Base-by-base conservation (phyloP, 1,140 invertebrate genomes). In the Caenorhabditis latens region DNA sequence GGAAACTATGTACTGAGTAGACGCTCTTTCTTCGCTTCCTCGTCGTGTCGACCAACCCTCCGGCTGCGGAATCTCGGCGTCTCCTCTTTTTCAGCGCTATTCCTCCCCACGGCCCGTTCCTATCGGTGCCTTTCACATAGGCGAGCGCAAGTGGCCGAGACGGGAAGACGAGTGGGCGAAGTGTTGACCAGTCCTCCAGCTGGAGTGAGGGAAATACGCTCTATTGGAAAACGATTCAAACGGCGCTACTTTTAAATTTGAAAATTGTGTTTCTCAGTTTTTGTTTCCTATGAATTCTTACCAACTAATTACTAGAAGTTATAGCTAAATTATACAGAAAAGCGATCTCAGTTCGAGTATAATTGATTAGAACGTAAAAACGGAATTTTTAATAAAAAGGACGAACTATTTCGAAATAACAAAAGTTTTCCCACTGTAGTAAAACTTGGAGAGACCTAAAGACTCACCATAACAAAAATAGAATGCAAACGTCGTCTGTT, bases 81-180 rank as follows among this genome's bases (percentile, higher is more conserved):
- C 6, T 79, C 71, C 11, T 9, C n/a, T 8, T 24, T 79, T 24
- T 53, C 40, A n/a, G 50, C 40, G n/a, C 21, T 79, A 5, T 53
- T 53, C 46, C 21, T 11, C 9, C 11, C 46, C 71, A 46, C 46
- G 46, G 71, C 71, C 71, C 71, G 71, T 79, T 79, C 71, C 71
- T 79, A 79, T 79, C 71, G 71, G 71, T 79, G 71, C 71, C 71
- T 79, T 71, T 71, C 65, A 71, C 65, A 71, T 8, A 24, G 9
- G 46, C 9, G 71, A 79, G 71, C 71, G 71, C 46, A 48, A 79
- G 71, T 79, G 71, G 71, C 43, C 71, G 71, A 79, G 71, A 79
- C 71, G 46, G 46, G 42, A 71, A 8, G 42, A 42, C 65, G 65
- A 71, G 32, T 65, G 32, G 65, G 65, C 42, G n/a, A 43, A n/a